phyloP scores from a whole-genome alignment of 2,888 invertebrate species.

The Cheilosia urbana region DNA sequence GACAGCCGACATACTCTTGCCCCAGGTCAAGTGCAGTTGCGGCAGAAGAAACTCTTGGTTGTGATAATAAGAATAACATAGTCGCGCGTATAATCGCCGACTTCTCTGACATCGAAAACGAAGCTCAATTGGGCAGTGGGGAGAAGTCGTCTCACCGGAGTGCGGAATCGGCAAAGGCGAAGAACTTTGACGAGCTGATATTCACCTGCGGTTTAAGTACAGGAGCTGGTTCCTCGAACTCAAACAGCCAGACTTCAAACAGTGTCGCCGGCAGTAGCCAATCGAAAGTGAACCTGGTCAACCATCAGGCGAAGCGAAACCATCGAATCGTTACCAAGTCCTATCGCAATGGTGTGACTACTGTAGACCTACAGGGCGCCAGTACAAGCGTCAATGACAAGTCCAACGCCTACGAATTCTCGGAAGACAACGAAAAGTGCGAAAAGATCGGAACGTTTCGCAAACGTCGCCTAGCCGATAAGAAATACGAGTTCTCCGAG shows the following conservation, averaged over 20 bases:
- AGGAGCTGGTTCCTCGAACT: slow-evolving; percentile 63
- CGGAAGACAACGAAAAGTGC: slow-evolving; percentile 92
- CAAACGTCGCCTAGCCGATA: slow-evolving; percentile 93
- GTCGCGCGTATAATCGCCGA: slow-evolving; percentile 87
- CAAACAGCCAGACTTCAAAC: slow-evolving; percentile 52
- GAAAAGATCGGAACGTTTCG: slow-evolving; percentile 94
- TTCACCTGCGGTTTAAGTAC: slow-evolving; percentile 83
- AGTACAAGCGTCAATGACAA: slow-evolving; percentile 86
- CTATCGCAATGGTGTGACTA: slow-evolving; percentile 82
- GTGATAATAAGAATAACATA: slow-evolving; percentile 85
- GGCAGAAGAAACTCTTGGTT: slow-evolving; percentile 77
- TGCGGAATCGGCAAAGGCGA: slow-evolving; percentile 79
- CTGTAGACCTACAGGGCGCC: slow-evolving; percentile 80
- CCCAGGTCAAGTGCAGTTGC: slow-evolving; percentile 68
- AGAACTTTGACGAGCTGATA: slow-evolving; percentile 84
- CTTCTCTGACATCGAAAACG: slow-evolving; percentile 87
- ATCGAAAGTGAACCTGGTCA: slow-evolving; percentile 77
- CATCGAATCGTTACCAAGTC: slow-evolving; percentile 83
- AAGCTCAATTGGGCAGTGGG: slow-evolving; percentile 83
- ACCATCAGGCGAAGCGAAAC: slow-evolving; percentile 80
- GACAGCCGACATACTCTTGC: slow-evolving; percentile 23
- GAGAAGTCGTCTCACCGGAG: slow-evolving; percentile 41
- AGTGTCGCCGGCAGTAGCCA: slow-evolving; percentile 52
- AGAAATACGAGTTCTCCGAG: slow-evolving; percentile 95
- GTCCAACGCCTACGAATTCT: slow-evolving; percentile 90